A percentile compares a stretch with the other conserved stretches of the same genome.
Evolutionary conservation across 1,140 invertebrate species (phyloP).

Genomic region (Microvelia longipes): DNA sequence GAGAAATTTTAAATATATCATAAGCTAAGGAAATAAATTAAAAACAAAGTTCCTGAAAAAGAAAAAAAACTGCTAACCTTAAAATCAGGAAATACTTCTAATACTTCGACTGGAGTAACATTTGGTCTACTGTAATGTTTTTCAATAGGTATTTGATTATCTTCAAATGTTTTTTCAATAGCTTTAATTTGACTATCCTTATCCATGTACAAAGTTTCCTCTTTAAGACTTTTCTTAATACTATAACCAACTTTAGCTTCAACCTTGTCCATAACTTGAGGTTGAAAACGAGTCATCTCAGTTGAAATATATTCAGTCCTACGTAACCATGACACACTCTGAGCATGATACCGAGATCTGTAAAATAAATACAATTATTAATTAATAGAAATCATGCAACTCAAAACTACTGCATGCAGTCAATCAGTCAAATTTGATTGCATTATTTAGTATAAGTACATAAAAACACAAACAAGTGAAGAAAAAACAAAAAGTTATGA

Average conservation of each 20-base stretch:
- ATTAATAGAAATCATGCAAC: not conserved
- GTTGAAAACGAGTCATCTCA: constrained; percentile 92
- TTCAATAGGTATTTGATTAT: constrained; percentile 68
- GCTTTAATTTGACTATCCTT: constrained; percentile 92
- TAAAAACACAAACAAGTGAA: too few relatives aligned
- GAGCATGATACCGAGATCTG: constrained; percentile 74
- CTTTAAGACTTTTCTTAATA: constrained; percentile 88
- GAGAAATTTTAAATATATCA: too few relatives aligned
- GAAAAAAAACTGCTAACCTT: too few relatives aligned
- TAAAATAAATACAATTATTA: constrained; percentile 7
- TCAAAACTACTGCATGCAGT: too few relatives aligned
- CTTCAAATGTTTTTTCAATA: constrained; percentile 95
- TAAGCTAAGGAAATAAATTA: too few relatives aligned
- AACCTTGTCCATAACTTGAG: constrained; percentile 88
- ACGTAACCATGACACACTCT: constrained; percentile 88
- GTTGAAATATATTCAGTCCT: constrained; percentile 98
- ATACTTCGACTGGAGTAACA: constrained; percentile 76
- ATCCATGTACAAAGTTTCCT: constrained; percentile 92
- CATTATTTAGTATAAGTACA: too few relatives aligned
- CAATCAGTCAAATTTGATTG: too few relatives aligned
- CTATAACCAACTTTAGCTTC: constrained; percentile 97
- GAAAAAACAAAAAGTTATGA: too few relatives aligned
- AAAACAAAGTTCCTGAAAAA: too few relatives aligned
- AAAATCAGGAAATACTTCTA: constrained; percentile 88
- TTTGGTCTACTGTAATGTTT: constrained; percentile 92